Percentiles rank a stretch among this genome's conserved stretches.
phyloP scores from a whole-genome alignment of 2,113 vertebrate species.

The Platichthys stellatus region DNA sequence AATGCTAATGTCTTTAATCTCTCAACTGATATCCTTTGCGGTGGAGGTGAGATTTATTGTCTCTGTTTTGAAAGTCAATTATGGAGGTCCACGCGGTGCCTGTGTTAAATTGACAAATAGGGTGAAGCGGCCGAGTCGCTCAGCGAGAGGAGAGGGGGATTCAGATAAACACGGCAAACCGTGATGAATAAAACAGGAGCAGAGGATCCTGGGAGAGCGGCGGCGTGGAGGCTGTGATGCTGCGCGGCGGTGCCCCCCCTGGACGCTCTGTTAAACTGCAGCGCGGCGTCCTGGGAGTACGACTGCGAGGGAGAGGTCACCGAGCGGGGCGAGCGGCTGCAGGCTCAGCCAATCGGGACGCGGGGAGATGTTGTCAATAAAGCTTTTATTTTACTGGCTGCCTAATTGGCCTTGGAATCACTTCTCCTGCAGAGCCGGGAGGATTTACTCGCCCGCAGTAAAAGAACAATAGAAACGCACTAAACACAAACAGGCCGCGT shows the following conservation, averaged over 20 bases:
- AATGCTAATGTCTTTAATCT: conserved; percentile 52
- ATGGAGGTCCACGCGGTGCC: conserved; percentile 4
- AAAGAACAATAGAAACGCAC: not conserved
- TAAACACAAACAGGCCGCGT: not conserved
- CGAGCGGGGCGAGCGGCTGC: not conserved
- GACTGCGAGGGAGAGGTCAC: not conserved
- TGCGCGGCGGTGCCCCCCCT: not conserved
- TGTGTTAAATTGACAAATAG: conserved; percentile 55
- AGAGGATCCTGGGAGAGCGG: conserved; percentile 30
- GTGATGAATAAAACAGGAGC: conserved; percentile 59
- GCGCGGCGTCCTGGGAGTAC: not conserved
- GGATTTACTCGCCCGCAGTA: conserved; percentile 29
- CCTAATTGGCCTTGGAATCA: conserved; percentile 58
- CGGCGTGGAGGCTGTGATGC: conserved; percentile 13
- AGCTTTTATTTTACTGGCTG: conserved; percentile 53
- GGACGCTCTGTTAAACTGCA: conserved; percentile 4
- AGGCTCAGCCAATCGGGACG: conserved; percentile 1
- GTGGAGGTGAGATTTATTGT: conserved; percentile 47
- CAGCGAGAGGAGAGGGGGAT: conserved; percentile 21
- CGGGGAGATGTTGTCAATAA: conserved; percentile 45
- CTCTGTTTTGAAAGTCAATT: conserved; percentile 57
- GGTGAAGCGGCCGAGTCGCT: conserved; percentile 7
- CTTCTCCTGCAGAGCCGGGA: not conserved
- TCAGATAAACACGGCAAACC: conserved; percentile 28
- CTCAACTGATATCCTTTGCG: conserved; percentile 37